Evolutionary conservation across 2,888 invertebrate species (phyloP).

Genomic region (Microctonus hyperodae): DNA sequence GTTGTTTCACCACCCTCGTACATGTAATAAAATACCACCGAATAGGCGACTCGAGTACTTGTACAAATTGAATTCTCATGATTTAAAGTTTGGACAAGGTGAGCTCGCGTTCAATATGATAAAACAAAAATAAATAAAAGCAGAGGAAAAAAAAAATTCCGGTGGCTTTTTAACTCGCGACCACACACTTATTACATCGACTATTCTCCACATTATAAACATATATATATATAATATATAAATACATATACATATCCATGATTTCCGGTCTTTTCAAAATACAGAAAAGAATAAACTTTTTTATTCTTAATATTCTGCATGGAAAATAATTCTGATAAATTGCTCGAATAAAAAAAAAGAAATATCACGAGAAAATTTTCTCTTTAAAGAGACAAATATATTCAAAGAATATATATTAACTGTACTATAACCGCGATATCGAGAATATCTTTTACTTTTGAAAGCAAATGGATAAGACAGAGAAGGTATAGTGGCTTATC

Average conservation of each 20-base stretch:
- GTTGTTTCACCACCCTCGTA: too few species aligned
- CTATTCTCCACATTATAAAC: not conserved
- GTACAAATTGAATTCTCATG: slow-evolving; percentile 7
- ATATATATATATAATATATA: not conserved
- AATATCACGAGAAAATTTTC: not conserved
- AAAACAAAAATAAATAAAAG: too few species aligned
- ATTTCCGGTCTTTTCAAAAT: slow-evolving; percentile 1
- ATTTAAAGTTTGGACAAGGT: not conserved
- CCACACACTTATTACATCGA: slow-evolving; percentile 1
- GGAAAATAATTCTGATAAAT: not conserved
- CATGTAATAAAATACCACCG: not conserved
- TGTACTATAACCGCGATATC: not conserved
- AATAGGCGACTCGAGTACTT: too few species aligned
- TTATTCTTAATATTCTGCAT: not conserved
- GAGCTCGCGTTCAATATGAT: too few species aligned
- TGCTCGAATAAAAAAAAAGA: not conserved
- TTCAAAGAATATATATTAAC: not conserved
- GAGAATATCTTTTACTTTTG: not conserved
- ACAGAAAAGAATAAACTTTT: not conserved
- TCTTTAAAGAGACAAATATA: not conserved
- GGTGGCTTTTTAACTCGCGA: slow-evolving; percentile 1
- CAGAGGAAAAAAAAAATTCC: not conserved
- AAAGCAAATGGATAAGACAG: not conserved
- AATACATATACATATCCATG: not conserved
- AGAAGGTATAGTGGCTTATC: not conserved